Percentiles rank a stretch among this genome's conserved stretches.
phyloP scores from a whole-genome alignment of 1,140 invertebrate genomes.

The Reticulitermes speratus region DNA sequence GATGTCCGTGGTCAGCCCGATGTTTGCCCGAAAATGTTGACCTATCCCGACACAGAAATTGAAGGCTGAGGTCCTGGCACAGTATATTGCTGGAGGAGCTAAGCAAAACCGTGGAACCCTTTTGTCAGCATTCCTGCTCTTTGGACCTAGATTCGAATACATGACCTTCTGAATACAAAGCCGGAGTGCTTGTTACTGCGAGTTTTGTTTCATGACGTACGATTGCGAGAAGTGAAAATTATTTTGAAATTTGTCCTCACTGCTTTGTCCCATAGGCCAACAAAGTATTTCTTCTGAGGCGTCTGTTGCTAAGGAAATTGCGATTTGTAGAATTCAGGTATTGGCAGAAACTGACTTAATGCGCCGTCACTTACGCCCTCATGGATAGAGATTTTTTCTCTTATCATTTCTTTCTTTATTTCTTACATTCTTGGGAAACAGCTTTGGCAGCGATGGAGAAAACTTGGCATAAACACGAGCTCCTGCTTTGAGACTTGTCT shows the following conservation, averaged over 20 bases:
- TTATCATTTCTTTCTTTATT: background rate
- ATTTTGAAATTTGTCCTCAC: background rate
- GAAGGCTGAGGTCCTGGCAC: no score
- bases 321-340: background rate
- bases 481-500: no score
- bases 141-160: no score
- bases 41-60: no score
- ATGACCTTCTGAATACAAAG: no score
- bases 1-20: no score
- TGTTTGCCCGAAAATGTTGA: no score
- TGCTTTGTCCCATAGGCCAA: background rate
- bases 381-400: background rate
- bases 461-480: background rate
- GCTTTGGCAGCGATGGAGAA: background rate
- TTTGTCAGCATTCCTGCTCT: no score
- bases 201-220: background rate
- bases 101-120: no score
- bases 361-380: background rate
- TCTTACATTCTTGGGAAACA: background rate
- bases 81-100: no score
- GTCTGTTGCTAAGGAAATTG: background rate
- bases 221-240: background rate
- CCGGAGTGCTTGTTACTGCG: no score
- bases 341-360: background rate
- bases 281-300: background rate